Conservation (phyloP, 2,113 vertebrate genomes). For the Ceratotherium simum region DNA sequence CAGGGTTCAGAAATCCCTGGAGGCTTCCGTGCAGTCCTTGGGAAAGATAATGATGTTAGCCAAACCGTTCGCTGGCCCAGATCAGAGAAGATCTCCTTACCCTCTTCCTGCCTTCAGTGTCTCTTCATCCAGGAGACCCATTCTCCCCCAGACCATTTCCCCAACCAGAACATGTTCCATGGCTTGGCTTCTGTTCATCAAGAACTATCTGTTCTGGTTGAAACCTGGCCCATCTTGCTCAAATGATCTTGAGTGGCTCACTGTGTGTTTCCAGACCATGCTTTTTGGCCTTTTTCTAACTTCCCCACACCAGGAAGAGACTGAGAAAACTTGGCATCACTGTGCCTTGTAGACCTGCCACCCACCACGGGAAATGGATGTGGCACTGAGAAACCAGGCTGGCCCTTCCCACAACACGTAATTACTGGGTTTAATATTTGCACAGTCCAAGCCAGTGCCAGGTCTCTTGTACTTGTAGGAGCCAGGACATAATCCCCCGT, state of each 20-base stretch:
- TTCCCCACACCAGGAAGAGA: not conserved
- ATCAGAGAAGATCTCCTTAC: not conserved
- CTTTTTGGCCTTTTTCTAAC: not conserved
- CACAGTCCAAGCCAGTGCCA: conserved; percentile 8
- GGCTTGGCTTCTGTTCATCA: not conserved
- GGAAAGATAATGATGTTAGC: not conserved
- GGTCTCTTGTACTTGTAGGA: conserved; percentile 43
- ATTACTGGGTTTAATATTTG: not conserved
- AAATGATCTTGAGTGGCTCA: not conserved
- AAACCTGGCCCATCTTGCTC: not conserved
- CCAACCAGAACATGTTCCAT: no score
- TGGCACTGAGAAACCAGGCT: conserved; percentile 35
- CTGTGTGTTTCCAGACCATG: not conserved
- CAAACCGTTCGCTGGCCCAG: not conserved
- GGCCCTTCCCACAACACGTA: conserved; percentile 24
- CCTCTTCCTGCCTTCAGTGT: rapidly evolving
- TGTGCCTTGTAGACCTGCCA: not conserved
- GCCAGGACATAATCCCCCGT: not conserved
- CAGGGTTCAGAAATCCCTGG: not conserved
- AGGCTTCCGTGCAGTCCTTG: not conserved
- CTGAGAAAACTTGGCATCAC: not conserved
- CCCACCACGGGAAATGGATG: conserved; percentile 57
- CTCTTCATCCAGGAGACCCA: not conserved
- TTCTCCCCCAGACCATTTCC: not conserved
- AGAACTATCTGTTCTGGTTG: not conserved